Conservation (phyloP, 1,140 invertebrate species). For the Solenopsis fugax region DNA sequence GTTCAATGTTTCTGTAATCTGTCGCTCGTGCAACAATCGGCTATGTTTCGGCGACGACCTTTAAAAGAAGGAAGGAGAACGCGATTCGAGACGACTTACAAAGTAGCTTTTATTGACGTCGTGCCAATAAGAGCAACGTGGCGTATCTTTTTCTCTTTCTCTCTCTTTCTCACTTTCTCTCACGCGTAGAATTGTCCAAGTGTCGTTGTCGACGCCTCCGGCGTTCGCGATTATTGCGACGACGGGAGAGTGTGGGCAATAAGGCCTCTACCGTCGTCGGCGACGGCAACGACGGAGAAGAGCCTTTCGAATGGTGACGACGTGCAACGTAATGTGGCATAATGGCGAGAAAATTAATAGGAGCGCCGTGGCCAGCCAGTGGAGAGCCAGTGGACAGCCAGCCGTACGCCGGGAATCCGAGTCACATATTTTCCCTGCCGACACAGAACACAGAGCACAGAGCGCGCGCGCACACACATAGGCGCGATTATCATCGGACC, state of each 20-base stretch:
- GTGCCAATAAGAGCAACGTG: constrained; percentile 40
- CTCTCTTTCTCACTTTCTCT: constrained; percentile 24
- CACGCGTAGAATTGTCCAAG: constrained; percentile 32
- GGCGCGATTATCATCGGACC: constrained; percentile 55
- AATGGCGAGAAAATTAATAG: constrained; percentile 61
- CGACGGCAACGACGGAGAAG: constrained; percentile 14
- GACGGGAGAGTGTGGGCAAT: constrained; percentile 43
- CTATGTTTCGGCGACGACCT: constrained; percentile 11
- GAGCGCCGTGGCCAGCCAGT: constrained; percentile 24
- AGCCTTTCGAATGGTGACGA: constrained; percentile 52
- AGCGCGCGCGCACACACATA: not conserved
- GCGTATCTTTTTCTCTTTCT: constrained; percentile 22
- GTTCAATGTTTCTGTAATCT: not conserved
- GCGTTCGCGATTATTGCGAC: constrained; percentile 49
- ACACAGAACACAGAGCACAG: constrained; percentile 1
- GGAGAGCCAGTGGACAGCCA: constrained; percentile 35
- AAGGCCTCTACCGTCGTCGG: not conserved
- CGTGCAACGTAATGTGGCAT: constrained; percentile 57
- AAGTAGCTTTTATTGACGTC: constrained; percentile 50
- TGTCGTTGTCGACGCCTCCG: constrained; percentile 50
- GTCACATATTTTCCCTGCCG: constrained; percentile 52
- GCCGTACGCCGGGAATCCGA: constrained; percentile 42
- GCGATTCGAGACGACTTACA: constrained; percentile 29
- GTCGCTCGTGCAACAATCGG: constrained; percentile 22
- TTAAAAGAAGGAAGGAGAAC: constrained; percentile 12